Evolutionary conservation across 2,888 invertebrate species (phyloP), one percentile per base, ranked within the genome.

Genomic region (Euzophera pinguis): DNA sequence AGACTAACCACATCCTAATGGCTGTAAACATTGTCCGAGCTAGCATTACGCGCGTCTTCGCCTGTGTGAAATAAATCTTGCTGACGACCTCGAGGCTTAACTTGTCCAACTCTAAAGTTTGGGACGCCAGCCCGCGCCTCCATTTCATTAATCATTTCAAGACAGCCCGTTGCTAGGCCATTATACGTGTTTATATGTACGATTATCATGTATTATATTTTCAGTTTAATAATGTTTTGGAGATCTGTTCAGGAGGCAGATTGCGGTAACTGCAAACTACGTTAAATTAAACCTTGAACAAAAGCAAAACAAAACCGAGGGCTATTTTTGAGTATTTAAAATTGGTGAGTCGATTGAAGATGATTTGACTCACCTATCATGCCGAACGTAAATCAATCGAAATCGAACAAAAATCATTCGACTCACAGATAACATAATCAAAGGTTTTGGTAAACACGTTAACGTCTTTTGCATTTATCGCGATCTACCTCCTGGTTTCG

Each of bases 61-160:
- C 43, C 14, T 45, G 14, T 10, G 52, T 53, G 49, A 53, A 50
- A 56, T 56, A 56, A 56, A 56, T 56, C 56, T 53, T 22, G 22
- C 22, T 47, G 52, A 50, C 49, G 53, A 53, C 53, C 53, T 53
- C 7, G 52, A 43, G 45, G 53, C 45, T 56, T 53, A 56, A 56
- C 50, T 50, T 50, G 50, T 50, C 50, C 27, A 51, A 51, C 43
- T 51, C 39, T 35, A 51, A 51, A 51, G 22, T 51, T 51, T 27
- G 22, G 35, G 43, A 51, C 22, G 43, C 34, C 42, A 32, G 32
- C 43, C 42, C 42, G 42, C 49, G 39, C 38, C 29, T 22, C 49
- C 4, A n/a, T 32, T 39, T 32, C 49, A 50, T 50, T 50, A 50
- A 50, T 50, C 49, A 50, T 50, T 48, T 50, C 32, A 39, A n/a